Evolutionary conservation across 2,113 vertebrate species (phyloP), one percentile per base, ranked within the genome.

Genomic region (Phaethornis superciliosus): DNA sequence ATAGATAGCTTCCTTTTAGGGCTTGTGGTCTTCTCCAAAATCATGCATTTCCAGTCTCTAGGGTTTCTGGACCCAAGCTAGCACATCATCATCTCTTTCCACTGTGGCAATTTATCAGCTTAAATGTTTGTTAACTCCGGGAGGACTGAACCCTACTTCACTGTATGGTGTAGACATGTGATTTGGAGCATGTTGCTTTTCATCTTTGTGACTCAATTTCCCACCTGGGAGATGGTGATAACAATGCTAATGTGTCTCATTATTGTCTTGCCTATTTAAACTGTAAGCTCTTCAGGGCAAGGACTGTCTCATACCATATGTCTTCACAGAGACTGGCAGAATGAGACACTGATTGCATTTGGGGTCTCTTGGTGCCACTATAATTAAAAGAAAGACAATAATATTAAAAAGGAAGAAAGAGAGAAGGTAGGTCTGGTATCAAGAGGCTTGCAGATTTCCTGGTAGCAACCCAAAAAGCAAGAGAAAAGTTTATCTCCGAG

Each of bases 381-480:
- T 97, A 97, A 97, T 97, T 96, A 95, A 95, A 96, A 96, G 82
- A 91, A 68, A 96, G 85, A 75, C 85, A 94, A 95, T 94, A 96
- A 91, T 97, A 95, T 95, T 87, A 85, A 85, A 93, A 96, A 95
- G 56, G 24, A 88, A 93, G 72, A 86, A 86, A 93, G 19, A 49
- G 49, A 54, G 79, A 94, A 93, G 93, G 89, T 89, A 91, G 88
- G 77, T 93, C 82, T 93, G 27, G 85, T 88, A 35, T 56, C 94
- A 88, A 71, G 93, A 90, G 91, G 52, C 44, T 84, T 93, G 46
- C 60, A 60, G 44, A 91, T 81, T 95, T 95, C 64, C 68, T 95
- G 72, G 80, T 91, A 79, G 52, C 60, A 94, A 64, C 91, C 37
- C 82, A 95, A 91, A 91, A 85, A 75, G 46, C 54, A 78, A 88